Evolutionary conservation across 2,888 invertebrate genomes (phyloP), one percentile per base, ranked within the genome.

Genomic region (Troides aeacus): DNA sequence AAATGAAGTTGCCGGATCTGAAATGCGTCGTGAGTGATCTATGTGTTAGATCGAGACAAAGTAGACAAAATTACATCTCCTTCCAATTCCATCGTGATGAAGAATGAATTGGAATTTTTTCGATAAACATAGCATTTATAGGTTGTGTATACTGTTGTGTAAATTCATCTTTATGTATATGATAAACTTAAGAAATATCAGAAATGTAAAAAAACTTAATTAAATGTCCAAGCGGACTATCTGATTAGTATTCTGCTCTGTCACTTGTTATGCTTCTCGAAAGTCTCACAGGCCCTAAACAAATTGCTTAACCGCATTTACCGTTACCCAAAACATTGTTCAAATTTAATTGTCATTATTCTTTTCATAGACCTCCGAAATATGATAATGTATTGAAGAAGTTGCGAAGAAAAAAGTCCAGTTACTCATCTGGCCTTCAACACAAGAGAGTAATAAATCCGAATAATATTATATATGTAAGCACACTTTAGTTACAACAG

Each of bases 281-380:
- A 83, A 86, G 84, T 83, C 87, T 83, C 81, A 74, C 84, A 83
- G 85, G 86, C 84, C 85, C 86, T 90, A 88, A 90, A 83, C 87
- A 87, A 85, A 87, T 90, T 92, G 88, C 83, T 86, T 85, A 86
- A 89, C 88, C 85, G 79, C 88, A 84, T 89, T 90, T 88, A 88
- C 64, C 39, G 68, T 60, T 60, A 56, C 59, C 15, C 67, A 62
- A 57, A 67, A 62, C 56, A 36, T 42, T 62, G 42, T 39, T 62
- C 24, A 62, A 62, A 67, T 56, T 66, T 66, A 66, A 66, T 66
- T 62, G 61, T 56, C 42, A 42, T 58, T 46, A n/a, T 53, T 46
- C 15, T 46, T 46, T 53, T n/a, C 2, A 50, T 18, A 50, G 0
- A 50, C 15, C 6, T 53, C n/a, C 10, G 15, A n/a, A 53, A 53